Conservation (phyloP, 2,797 vertebrate genomes). For the Anomalospiza imberbis region DNA sequence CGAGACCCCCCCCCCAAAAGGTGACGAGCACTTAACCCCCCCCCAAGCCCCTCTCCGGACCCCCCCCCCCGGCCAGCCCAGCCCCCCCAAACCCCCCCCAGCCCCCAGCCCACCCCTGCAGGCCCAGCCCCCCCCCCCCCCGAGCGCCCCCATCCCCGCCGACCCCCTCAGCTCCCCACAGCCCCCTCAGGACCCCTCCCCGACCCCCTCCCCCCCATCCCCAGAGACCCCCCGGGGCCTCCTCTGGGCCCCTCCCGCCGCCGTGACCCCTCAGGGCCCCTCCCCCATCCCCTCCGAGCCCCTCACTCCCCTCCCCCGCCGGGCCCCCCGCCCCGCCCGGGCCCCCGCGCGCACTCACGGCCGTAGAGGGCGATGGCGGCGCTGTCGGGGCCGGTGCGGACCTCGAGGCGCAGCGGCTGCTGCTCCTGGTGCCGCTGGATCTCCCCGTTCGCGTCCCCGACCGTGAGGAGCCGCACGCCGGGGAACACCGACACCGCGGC, state of each 20-base stretch:
- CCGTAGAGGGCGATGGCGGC: constrained; percentile 56
- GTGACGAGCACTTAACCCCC: too few species aligned
- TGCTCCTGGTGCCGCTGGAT: constrained; percentile 96
- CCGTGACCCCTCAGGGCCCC: background rate
- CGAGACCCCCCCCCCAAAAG: too few species aligned
- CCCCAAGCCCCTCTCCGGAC: too few species aligned
- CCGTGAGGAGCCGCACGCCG: constrained; percentile 95
- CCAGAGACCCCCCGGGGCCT: too few species aligned
- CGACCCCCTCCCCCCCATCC: too few species aligned
- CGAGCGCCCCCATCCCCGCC: background rate
- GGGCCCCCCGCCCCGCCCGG: too few species aligned
- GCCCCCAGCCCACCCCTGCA: too few species aligned
- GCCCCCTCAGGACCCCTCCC: too few species aligned
- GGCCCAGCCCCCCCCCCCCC: too few species aligned
- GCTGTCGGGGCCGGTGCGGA: constrained; percentile 86
- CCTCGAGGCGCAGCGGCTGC: constrained; percentile 89
- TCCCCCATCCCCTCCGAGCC: background rate
- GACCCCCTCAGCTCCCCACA: too few species aligned
- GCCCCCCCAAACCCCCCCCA: too few species aligned
- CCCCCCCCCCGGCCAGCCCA: too few species aligned
- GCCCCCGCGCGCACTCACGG: background rate
- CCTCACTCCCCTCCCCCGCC: background rate
- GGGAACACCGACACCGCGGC: constrained; percentile 90
- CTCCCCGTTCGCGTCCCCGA: constrained; percentile 95
- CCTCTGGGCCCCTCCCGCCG: background rate